Evolutionary conservation across 2,888 invertebrate genomes (phyloP), one percentile per base, ranked within the genome.

Genomic region (Nephrotoma guestfalica): DNA sequence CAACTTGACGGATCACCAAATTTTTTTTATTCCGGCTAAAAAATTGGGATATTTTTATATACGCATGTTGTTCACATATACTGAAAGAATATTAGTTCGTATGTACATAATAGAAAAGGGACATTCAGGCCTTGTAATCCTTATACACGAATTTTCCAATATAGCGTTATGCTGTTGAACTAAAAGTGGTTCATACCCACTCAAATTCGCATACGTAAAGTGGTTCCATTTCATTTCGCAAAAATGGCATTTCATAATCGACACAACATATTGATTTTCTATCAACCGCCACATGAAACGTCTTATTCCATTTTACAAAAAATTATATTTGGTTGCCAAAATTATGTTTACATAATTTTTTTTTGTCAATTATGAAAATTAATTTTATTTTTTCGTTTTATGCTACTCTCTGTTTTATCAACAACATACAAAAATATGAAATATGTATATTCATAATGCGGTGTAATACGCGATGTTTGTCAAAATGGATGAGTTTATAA

Each of bases 1-100:
- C 91, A 91, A 91, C 90, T 91, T 91, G 91, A 91, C 91, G 91
- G 91, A 91, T 91, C 91, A 91, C 91, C 91, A 89, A 89, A 89
- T 89, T 87, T 88, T 87, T 85, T 86, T 86, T 45, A 15, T 57
- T 57, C 6, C 15, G 47, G 13, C 13, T 13, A 57, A 57, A 57
- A 57, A 57, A 57, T 15, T 57, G 15, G 51, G 51, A 57, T 57
- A 15, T 57, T 57, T 57, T 15, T 57, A 13, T 47, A 47, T 47
- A 13, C 11, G 47, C 11, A 47, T 47, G 47, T 13, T 11, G n/a
- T n/a, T n/a, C n/a, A 57, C 15, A 57, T 5, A 15, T 15, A 57
- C 15, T 30, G 30, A 2, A 30, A 30, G 30, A 30, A 30, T 30
- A 30, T 30, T 30, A 30, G 30, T 30, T 30, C 30, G 30, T 30